Percentiles rank a stretch among this genome's conserved stretches.
phyloP scores from a whole-genome alignment of 2,113 vertebrate species.

The Sylvietta virens region DNA sequence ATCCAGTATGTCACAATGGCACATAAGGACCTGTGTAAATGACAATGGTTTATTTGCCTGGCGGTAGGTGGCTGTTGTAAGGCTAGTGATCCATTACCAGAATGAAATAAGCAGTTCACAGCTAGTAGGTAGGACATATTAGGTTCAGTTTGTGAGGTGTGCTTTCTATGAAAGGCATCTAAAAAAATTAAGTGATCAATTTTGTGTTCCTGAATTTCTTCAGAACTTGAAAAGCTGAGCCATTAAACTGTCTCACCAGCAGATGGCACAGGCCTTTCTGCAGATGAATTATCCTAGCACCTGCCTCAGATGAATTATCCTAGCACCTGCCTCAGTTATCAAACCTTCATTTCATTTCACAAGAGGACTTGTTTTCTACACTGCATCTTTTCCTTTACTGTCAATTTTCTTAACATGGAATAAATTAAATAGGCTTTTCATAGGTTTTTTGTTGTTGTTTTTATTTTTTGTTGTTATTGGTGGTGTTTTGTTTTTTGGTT shows the following conservation, averaged over 20 bases:
- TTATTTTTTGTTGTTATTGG: background rate
- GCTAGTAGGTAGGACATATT: background rate
- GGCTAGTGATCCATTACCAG: background rate
- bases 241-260: conserved; percentile 64
- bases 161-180: background rate
- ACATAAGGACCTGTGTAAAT: background rate
- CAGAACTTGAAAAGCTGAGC: background rate
- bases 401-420: background rate
- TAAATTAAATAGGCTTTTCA: background rate
- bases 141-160: background rate
- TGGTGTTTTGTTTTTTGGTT: background rate
- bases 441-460: background rate
- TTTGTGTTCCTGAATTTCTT: background rate
- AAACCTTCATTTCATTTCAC: background rate
- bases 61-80: background rate
- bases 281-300: background rate
- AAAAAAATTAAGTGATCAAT: background rate
- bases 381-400: background rate
- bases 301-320: background rate
- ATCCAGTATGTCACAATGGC: background rate
- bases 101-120: background rate
- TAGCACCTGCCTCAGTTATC: background rate
- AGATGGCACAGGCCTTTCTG: conserved; percentile 44
- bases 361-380: background rate
- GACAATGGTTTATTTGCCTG: background rate